Conservation (phyloP, 2,797 vertebrate species). For the Scolopax rusticola region DNA sequence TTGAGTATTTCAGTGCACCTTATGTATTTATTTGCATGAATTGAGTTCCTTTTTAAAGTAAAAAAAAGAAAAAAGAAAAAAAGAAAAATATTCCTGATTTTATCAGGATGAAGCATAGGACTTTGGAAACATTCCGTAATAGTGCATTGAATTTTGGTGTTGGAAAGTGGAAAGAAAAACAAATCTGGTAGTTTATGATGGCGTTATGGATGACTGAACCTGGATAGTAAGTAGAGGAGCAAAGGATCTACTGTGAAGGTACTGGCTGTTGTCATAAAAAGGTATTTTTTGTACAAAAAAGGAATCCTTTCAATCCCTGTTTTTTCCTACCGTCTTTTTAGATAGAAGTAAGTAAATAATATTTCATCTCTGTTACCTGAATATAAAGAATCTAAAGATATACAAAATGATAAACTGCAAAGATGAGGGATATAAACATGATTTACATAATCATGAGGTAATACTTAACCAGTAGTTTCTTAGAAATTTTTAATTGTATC, state of each 20-base stretch:
- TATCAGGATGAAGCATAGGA: slow-evolving; percentile 16
- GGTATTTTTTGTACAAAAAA: slow-evolving; percentile 70
- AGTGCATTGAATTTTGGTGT: slow-evolving; percentile 12
- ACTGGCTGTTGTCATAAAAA: slow-evolving; percentile 54
- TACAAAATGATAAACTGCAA: slow-evolving; percentile 12
- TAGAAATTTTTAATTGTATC: slow-evolving; percentile 64
- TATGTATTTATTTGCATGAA: slow-evolving; percentile 58
- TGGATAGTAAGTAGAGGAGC: slow-evolving; percentile 18
- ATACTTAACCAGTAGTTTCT: slow-evolving; percentile 66
- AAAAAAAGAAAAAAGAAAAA: background rate
- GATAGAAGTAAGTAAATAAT: slow-evolving; percentile 1
- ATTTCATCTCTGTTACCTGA: slow-evolving; percentile 43
- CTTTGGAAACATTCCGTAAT: slow-evolving; percentile 47
- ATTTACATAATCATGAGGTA: slow-evolving; percentile 56
- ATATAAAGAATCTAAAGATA: slow-evolving; percentile 49
- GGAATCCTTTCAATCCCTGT: slow-evolving; percentile 23
- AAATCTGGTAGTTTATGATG: background rate
- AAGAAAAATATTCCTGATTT: background rate
- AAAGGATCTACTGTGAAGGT: slow-evolving; percentile 46
- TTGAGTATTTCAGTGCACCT: slow-evolving; percentile 43
- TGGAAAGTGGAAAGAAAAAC: slow-evolving; percentile 12
- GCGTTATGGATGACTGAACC: slow-evolving; percentile 33
- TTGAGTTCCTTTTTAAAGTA: slow-evolving; percentile 36
- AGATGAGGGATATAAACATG: slow-evolving; percentile 32
- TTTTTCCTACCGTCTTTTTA: slow-evolving; percentile 66